Conservation (phyloP, 2,113 vertebrate genomes). For the Lanius collurio region DNA sequence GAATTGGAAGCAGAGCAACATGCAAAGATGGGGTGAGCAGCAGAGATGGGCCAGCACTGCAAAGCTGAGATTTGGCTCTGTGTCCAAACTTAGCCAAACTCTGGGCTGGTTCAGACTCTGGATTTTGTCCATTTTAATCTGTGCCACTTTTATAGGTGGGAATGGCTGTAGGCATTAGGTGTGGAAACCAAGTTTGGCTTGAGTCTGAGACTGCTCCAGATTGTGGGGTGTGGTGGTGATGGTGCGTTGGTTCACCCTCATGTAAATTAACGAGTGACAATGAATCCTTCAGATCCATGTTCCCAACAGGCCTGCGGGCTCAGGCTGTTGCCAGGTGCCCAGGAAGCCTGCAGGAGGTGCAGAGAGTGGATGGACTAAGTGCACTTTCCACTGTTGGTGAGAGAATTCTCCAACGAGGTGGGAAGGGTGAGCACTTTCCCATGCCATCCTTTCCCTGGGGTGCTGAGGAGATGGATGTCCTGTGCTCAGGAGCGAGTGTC, state of each 20-base stretch:
- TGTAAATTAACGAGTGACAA: not conserved
- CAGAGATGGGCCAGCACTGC: not conserved
- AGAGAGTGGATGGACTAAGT: conserved; percentile 5
- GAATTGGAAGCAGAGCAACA: not conserved
- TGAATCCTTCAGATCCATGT: not conserved
- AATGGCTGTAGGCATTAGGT: not conserved
- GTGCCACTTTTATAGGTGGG: not conserved
- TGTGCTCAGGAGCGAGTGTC: not conserved
- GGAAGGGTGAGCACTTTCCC: not conserved
- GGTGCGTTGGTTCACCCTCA: not conserved
- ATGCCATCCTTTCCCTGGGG: not conserved
- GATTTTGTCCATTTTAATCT: not conserved
- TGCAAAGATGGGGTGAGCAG: not conserved
- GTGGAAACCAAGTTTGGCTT: not conserved
- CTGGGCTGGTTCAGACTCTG: not conserved
- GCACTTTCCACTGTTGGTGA: not conserved
- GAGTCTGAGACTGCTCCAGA: not conserved
- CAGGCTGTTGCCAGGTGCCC: not conserved
- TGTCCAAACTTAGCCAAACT: not conserved
- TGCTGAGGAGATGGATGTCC: not conserved
- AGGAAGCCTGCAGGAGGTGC: not conserved
- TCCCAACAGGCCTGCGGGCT: not conserved
- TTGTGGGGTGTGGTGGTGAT: not conserved
- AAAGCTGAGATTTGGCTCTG: not conserved
- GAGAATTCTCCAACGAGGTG: accelerated